Percentiles rank a stretch among this genome's conserved stretches.
Evolutionary conservation across 2,113 vertebrate species (phyloP).

Genomic region (Rhipidura dahli): DNA sequence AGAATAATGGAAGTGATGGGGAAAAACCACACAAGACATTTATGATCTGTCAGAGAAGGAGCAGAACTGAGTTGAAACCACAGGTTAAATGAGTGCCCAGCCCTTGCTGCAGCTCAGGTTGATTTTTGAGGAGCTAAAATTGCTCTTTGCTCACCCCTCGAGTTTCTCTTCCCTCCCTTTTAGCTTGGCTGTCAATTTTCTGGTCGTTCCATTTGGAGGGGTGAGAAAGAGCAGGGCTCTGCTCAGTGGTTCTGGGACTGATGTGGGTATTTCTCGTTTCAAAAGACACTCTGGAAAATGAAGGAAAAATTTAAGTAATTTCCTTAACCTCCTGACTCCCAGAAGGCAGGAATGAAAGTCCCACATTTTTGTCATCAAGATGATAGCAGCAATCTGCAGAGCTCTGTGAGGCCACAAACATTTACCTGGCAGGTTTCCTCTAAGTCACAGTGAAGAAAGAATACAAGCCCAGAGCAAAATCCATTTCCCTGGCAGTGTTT

Average conservation of each 20-base stretch:
- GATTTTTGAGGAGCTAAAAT: neutral
- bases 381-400: conserved; percentile 63
- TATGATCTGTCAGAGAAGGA: neutral
- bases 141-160: neutral
- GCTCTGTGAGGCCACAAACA: conserved; percentile 33
- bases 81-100: neutral
- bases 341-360: conserved; percentile 26
- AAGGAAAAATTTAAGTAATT: conserved; percentile 30
- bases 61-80: neutral
- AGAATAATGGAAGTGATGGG: neutral
- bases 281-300: conserved; percentile 15
- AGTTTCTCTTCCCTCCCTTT: neutral
- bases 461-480: conserved; percentile 37
- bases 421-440: conserved; percentile 21
- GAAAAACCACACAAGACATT: neutral
- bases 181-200: neutral
- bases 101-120: neutral
- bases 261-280: neutral
- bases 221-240: neutral
- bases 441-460: neutral
- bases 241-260: neutral
- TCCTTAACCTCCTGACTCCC: conserved; percentile 7
- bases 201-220: rapidly evolving
- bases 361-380: conserved; percentile 60
- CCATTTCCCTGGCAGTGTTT: neutral